Evolutionary conservation across 2,113 vertebrate species (phyloP).

Genomic region (Gobio gobio): DNA sequence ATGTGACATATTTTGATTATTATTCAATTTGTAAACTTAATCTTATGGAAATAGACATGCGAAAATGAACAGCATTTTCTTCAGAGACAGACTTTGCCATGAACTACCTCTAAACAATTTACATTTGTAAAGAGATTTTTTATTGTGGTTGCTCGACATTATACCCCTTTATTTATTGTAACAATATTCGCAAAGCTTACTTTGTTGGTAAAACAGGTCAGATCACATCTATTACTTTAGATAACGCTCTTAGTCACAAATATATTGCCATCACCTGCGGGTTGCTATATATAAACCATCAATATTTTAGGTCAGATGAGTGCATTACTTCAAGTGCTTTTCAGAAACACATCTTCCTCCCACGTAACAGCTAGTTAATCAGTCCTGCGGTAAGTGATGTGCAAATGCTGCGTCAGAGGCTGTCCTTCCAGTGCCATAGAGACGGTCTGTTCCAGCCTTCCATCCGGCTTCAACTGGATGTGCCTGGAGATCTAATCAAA

Average conservation of each 20-base stretch:
- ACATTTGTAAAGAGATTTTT: not conserved
- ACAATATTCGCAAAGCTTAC: not conserved
- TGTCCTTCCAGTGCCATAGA: conserved; percentile 93
- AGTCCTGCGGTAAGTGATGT: conserved; percentile 84
- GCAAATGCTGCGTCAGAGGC: conserved; percentile 88
- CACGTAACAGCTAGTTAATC: conserved; percentile 58
- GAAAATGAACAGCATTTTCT: not conserved
- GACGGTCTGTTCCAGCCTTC: conserved; percentile 92
- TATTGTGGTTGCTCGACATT: not conserved
- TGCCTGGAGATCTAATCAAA: conserved; percentile 83
- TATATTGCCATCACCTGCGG: not conserved
- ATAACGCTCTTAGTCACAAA: not conserved
- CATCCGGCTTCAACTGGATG: conserved; percentile 88
- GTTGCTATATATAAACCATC: not conserved
- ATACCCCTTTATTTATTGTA: conserved; percentile 1
- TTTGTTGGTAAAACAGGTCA: not conserved
- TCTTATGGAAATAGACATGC: not conserved
- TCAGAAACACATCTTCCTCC: not conserved
- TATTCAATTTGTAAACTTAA: not conserved
- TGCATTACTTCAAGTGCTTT: not conserved
- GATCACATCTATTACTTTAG: not conserved
- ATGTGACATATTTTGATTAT: not conserved
- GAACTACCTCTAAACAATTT: not conserved
- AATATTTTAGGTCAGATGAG: not conserved
- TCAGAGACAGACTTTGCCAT: not conserved